Conservation (phyloP, 1,140 invertebrate species). For the Eulimnadia texana region DNA sequence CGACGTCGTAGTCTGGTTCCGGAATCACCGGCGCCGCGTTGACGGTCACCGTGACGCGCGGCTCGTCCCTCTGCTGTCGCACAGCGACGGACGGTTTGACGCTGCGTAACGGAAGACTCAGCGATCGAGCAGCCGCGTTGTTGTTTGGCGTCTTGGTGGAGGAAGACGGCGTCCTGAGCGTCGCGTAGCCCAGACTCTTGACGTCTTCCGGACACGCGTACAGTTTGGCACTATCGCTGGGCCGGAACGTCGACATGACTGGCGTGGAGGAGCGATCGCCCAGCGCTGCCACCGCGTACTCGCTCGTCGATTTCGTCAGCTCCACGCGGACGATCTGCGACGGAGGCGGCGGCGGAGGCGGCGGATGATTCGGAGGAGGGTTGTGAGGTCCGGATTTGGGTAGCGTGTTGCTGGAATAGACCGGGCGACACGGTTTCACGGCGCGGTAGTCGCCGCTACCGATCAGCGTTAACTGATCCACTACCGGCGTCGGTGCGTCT, state of each 20-base stretch:
- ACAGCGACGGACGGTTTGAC: slow-evolving; percentile 19
- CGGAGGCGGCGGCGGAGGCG: slow-evolving; percentile 15
- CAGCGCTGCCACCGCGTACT: slow-evolving; percentile 23
- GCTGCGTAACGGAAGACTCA: slow-evolving; percentile 26
- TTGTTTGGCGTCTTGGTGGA: slow-evolving; percentile 21
- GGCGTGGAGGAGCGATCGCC: slow-evolving; percentile 16
- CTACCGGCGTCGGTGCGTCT: slow-evolving; percentile 6
- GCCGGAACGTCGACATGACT: slow-evolving; percentile 60
- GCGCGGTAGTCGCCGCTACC: slow-evolving; percentile 22
- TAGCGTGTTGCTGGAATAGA: slow-evolving; percentile 18
- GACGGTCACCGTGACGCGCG: slow-evolving; percentile 8
- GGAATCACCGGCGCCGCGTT: slow-evolving; percentile 51
- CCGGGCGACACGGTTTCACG: slow-evolving; percentile 22
- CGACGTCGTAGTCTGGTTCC: slow-evolving; percentile 63
- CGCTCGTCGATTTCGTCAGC: slow-evolving; percentile 31
- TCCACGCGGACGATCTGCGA: slow-evolving; percentile 63
- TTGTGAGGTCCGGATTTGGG: not conserved
- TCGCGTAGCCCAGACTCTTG: slow-evolving; percentile 58
- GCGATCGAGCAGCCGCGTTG: slow-evolving; percentile 26
- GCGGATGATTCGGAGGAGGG: slow-evolving; percentile 20
- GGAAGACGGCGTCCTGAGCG: slow-evolving; percentile 32
- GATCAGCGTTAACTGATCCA: slow-evolving; percentile 13
- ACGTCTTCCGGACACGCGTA: slow-evolving; percentile 76
- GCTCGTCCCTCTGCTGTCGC: slow-evolving; percentile 3
- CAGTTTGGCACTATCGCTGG: slow-evolving; percentile 63